Evolutionary conservation across 2,888 invertebrate genomes (phyloP).

Genomic region (Clistopyga incitator): DNA sequence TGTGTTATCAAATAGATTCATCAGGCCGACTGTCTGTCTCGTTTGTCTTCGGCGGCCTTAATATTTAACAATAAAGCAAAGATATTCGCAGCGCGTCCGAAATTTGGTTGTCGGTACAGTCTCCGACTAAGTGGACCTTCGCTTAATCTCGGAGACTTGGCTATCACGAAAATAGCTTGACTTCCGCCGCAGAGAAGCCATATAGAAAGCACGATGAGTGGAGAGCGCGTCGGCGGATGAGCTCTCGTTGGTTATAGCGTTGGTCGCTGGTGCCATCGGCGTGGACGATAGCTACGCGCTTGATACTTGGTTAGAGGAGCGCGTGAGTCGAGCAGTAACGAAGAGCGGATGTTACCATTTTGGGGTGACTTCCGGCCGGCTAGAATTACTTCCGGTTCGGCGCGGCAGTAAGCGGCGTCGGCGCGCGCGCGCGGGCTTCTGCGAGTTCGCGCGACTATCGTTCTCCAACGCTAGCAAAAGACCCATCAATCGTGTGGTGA

Average conservation of each 20-base stretch:
- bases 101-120: conserved; percentile 41
- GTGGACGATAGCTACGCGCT: conserved; percentile 2
- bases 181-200: conserved; percentile 65
- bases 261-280: background rate
- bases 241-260: conserved; percentile 30
- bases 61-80: background rate
- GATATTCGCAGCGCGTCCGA: background rate
- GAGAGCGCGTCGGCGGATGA: conserved; percentile 59
- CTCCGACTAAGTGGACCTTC: conserved; percentile 23
- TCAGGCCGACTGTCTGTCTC: background rate
- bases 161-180: conserved; percentile 66
- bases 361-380: conserved; percentile 70
- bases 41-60: background rate
- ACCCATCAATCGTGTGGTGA: conserved; percentile 31
- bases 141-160: conserved; percentile 51
- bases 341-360: conserved; percentile 72
- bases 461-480: conserved; percentile 23
- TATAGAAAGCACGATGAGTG: conserved; percentile 50
- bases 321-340: conserved; percentile 47
- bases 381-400: conserved; percentile 71
- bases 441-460: conserved; percentile 52
- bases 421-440: conserved; percentile 46
- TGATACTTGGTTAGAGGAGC: conserved; percentile 31
- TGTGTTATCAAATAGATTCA: background rate
- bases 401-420: conserved; percentile 51